Conservation (phyloP, 2,797 vertebrate genomes). For the Anolis apletophallus region DNA sequence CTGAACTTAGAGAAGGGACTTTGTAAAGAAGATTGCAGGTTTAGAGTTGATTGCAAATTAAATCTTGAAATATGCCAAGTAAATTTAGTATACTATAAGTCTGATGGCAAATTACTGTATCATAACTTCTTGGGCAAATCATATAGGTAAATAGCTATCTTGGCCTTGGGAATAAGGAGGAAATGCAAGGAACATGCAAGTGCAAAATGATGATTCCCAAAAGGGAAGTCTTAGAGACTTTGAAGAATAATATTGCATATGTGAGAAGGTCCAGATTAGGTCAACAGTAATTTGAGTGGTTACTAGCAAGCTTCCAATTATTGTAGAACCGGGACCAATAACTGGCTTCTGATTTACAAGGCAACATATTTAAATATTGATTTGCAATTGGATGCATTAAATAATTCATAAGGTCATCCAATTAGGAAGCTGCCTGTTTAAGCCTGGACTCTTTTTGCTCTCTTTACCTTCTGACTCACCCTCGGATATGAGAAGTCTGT, state of each 20-base stretch:
- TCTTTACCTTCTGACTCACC: slow-evolving; percentile 9
- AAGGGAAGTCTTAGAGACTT: slow-evolving; percentile 15
- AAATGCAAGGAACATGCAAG: slow-evolving; percentile 15
- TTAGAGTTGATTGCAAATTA: neutral
- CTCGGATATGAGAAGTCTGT: slow-evolving; percentile 1
- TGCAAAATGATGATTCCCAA: slow-evolving; percentile 20
- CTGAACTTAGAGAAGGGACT: neutral
- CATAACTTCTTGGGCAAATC: slow-evolving; percentile 14
- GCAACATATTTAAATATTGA: slow-evolving; percentile 39
- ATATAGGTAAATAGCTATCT: slow-evolving; percentile 21
- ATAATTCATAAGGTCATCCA: slow-evolving; percentile 40
- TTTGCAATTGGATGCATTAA: slow-evolving; percentile 37
- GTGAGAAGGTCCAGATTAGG: slow-evolving; percentile 23
- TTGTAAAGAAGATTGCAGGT: neutral
- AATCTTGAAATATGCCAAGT: neutral
- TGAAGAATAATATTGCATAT: slow-evolving; percentile 27
- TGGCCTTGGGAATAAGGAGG: neutral
- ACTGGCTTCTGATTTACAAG: slow-evolving; percentile 23
- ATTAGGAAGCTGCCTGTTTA: slow-evolving; percentile 36
- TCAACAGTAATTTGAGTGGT: slow-evolving; percentile 30
- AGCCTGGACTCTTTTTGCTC: neutral
- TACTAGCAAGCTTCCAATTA: slow-evolving; percentile 39
- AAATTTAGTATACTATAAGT: neutral
- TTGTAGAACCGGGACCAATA: slow-evolving; percentile 36
- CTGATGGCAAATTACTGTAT: neutral